Conservation (phyloP, 2,113 vertebrate species). For the Atractosteus spatula region DNA sequence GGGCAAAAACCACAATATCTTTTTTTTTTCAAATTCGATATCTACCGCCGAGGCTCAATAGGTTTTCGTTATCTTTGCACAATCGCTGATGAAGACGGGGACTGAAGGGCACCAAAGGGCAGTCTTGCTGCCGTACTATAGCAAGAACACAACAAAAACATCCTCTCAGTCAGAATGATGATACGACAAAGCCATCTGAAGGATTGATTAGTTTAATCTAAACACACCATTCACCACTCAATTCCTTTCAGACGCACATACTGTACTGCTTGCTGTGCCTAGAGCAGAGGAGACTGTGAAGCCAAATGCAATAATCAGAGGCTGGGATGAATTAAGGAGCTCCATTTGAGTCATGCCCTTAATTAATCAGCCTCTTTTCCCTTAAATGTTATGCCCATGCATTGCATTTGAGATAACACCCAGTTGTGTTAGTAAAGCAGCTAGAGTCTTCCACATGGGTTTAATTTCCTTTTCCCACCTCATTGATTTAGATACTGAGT, state of each 20-base stretch:
- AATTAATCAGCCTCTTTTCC: neutral
- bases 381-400: no score
- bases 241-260: conserved; percentile 59
- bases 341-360: neutral
- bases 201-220: conserved; percentile 61
- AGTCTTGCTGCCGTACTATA: neutral
- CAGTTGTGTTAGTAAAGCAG: no score
- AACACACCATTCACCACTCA: conserved; percentile 51
- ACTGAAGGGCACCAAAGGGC: no score
- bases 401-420: no score
- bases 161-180: conserved; percentile 57
- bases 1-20: neutral
- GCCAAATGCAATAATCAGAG: conserved; percentile 65
- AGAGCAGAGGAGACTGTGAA: conserved; percentile 50
- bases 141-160: neutral
- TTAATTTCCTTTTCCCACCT: no score
- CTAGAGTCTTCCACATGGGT: no score
- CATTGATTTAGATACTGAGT: no score
- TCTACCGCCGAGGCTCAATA: no score
- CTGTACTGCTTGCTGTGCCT: conserved; percentile 59
- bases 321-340: conserved; percentile 38
- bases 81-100: no score
- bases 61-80: no score
- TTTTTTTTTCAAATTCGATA: no score
- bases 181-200: conserved; percentile 38